These are phyloP conservation scores for Dascyllus trimaculatus DNA, from an alignment of 2,113 vertebrate genomes.

Conservation along the genomic window DNA sequence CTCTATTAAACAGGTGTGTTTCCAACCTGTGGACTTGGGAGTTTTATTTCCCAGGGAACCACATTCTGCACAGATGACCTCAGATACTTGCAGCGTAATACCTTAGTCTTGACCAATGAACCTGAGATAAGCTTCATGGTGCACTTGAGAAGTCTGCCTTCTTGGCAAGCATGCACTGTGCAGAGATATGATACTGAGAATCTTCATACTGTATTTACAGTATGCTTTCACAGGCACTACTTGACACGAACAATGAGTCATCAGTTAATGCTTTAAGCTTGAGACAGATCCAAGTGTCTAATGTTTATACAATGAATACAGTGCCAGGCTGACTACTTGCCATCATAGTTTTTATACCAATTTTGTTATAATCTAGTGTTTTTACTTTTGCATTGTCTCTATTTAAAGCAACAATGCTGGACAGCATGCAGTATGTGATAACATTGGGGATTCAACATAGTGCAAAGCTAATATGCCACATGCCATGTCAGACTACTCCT, in stretches of 20 bases:
- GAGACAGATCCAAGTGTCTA: constrained; percentile 25
- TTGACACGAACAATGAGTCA: constrained; percentile 54
- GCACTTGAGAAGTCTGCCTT: constrained; percentile 25
- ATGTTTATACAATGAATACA: constrained; percentile 11
- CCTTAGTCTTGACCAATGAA: constrained; percentile 42
- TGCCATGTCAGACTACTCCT: neutral
- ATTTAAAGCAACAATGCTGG: no score
- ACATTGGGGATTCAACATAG: neutral
- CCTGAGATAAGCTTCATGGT: constrained; percentile 28
- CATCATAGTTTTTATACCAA: neutral
- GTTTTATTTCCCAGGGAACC: constrained; percentile 19
- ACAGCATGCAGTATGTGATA: no score
- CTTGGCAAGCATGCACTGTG: constrained; percentile 13
- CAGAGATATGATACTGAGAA: constrained; percentile 38
- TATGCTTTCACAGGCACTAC: constrained; percentile 36
- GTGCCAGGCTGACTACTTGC: neutral
- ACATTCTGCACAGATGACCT: constrained; percentile 40
- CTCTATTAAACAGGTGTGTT: constrained; percentile 31
- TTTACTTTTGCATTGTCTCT: neutral
- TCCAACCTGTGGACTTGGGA: constrained; percentile 23
- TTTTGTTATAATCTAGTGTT: neutral
- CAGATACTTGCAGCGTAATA: constrained; percentile 22
- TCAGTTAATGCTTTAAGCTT: constrained; percentile 45
- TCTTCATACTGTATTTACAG: constrained; percentile 24
- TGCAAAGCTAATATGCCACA: neutral